Base-by-base conservation (phyloP, 1,140 invertebrate genomes). In the Epicauta chinensis region DNA sequence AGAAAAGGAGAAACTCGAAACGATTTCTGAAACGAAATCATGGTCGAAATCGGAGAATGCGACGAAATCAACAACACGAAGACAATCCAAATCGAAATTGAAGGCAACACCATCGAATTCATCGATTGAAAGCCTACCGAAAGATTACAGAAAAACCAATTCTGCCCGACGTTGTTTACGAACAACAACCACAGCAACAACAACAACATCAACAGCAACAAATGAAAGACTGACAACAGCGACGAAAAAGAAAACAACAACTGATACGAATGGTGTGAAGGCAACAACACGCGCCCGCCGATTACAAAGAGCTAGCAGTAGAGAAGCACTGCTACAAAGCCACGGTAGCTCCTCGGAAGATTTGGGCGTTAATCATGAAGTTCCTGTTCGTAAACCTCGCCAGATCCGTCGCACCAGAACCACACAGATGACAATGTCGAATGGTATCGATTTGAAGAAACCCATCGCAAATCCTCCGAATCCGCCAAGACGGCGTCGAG, bases 291-390 rank as follows among this genome's bases (percentile, higher is more conserved):
- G 69, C 60, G 72, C 73, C 10, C 62, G 74, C 50, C 56, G 74
- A 36, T 57, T 76, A 10, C 74, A 76, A 53, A 60, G 73, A 41
- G 74, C 74, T 5, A 74, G 63, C 50, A 75, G 72, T 56, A 66
- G 75, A 49, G 75, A 76, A 55, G 69, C 72, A 7, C 53, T 73
- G 16, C 55, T 72, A 4, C 67, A 72, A 43, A 67, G 69, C 2
- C 69, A 73, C 36, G 71, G 71, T 12, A 74, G 73, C 63, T 75
- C 74, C 10, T 76, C 75, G 1, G 75, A 76, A 61, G 75, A 75
- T 60, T 51, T 75, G 11, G 55, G 66, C 5, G 58, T 61, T 3
- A 68, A 68, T 29, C 51, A 64, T 4, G 71, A 72, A 55, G 54
- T 57, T 6, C 63, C 63, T 16, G 46, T 51, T 42, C 60, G 68